Evolutionary conservation across 2,113 vertebrate genomes (phyloP), one percentile per base, ranked within the genome.

Genomic region (Gallinago jamesoni): DNA sequence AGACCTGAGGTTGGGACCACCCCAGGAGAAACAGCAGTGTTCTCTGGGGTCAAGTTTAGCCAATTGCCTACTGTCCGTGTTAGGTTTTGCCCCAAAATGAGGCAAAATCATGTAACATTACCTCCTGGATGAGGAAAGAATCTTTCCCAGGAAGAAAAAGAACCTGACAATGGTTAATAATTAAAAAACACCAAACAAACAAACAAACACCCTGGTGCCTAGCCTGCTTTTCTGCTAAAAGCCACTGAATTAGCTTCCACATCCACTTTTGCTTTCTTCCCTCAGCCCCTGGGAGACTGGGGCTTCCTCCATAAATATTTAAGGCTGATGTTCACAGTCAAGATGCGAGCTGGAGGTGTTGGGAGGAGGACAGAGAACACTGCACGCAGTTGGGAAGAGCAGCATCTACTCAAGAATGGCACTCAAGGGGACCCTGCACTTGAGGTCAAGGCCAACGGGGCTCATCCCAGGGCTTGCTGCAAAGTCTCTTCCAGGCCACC

Each of bases 301-400:
- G 30, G 13, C 37, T 86, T 27, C 7, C 53, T 66, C 66, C 78
- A 45, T 59, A 41, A 82, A 82, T 82, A 73, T 82, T 87, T 76
- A 27, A 87, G 0, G 0, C 2, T 33, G 64, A 52, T 41, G 53
- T 68, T 81, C 39, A 33, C n/a, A 27, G 62, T 19, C 64, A 47
- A 55, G 52, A 55, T 30, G 27, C 4, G 52, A 55, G 80, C 55
- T 59, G 59, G 55, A 85, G 50, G 53, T 37, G 64, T 53, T 1
- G 1, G 24, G 64, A 7, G n/a, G 15, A 82, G 55, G 84, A 66
- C 2, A 16, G 47, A 63, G 27, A 55, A 81, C 0, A 1, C 16
- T 27, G 21, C 30, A 12, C 11, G 2, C 0, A 2, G 33, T 8
- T 45, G 39, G 11, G 50, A 94, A 70, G 67, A 70, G 39, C 70